Percentiles rank a stretch among this genome's conserved stretches.
phyloP scores from a whole-genome alignment of 2,888 invertebrate species.

The Suillia variegata region DNA sequence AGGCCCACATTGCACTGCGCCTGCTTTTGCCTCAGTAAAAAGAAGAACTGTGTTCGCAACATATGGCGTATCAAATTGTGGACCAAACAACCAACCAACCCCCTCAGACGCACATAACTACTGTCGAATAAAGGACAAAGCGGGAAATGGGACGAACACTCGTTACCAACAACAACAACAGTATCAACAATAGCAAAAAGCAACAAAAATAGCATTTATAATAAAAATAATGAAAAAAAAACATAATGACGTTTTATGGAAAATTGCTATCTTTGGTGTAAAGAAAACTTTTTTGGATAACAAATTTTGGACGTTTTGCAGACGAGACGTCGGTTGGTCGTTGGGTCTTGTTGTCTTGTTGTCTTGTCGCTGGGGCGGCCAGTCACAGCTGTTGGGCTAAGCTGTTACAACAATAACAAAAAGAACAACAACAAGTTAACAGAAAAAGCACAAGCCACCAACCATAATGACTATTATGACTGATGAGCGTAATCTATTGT shows the following conservation, averaged over 20 bases:
- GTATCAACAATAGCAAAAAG: not conserved
- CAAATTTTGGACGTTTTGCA: not conserved
- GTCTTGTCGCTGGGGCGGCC: too few relatives aligned
- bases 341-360: too few relatives aligned
- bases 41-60: slow-evolving; percentile 4
- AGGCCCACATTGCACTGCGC: too few relatives aligned
- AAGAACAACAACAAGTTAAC: not conserved
- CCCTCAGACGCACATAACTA: too few relatives aligned
- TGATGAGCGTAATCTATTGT: not conserved
- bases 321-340: not conserved
- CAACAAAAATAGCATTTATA: slow-evolving; percentile 1
- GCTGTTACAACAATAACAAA: not conserved
- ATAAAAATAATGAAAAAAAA: not conserved
- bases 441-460: not conserved
- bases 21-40: too few relatives aligned
- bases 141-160: not conserved
- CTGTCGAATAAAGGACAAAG: not conserved
- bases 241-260: slow-evolving; percentile 14
- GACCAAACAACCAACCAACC: not conserved
- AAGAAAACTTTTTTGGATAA: not conserved
- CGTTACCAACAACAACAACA: not conserved
- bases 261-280: slow-evolving; percentile 4
- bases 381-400: too few relatives aligned
- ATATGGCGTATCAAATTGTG: slow-evolving; percentile 8
- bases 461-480: not conserved